Evolutionary conservation across 2,888 invertebrate genomes (phyloP), one percentile per base, ranked within the genome.

Genomic region (Drosophila neotestacea): DNA sequence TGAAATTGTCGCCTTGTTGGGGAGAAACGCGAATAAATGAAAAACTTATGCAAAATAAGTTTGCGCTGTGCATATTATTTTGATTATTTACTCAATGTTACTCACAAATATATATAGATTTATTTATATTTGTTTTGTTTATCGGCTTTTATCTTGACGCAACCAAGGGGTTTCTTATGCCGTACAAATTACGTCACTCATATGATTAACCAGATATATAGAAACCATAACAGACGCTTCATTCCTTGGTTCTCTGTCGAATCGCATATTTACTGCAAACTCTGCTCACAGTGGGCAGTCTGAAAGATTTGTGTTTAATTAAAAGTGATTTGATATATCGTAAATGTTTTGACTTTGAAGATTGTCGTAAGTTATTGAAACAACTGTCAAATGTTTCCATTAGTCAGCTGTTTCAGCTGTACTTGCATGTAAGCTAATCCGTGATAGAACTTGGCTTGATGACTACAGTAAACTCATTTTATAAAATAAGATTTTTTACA

Each of bases 31-130:
- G 56, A 54, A 71, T 76, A 65, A 73, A 77, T 71, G 67, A 67
- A 73, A 86, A 74, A 88, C 87, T 80, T 89, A 85, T 89, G 85
- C 88, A 80, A 77, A 85, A 79, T 68, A 59, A 55, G 68, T 70
- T 77, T 54, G 56, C 46, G 27, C 41, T 70, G 51, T 72, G 61
- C 55, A 50, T 62, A 51, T 68, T 11, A 51, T 71, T 58, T 56
- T 61, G 38, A 46, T 60, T 59, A 55, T 69, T 51, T 59, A 54
- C 44, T 41, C 47, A 52, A 46, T 28, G 28, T 58, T 44, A 47
- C 58, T 47, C 47, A 58, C 47, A 30, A 41, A 10, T 36, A 69
- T 41, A 46, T 69, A 47, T 63, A 11, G 22, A n/a, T 58, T 28
- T 67, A 46, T 55, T 52, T 48, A 16, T 50, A 58, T 68, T 58